Evolutionary conservation across 2,797 vertebrate genomes (phyloP), one percentile per base, ranked within the genome.

Genomic region (Smutsia gigantea): DNA sequence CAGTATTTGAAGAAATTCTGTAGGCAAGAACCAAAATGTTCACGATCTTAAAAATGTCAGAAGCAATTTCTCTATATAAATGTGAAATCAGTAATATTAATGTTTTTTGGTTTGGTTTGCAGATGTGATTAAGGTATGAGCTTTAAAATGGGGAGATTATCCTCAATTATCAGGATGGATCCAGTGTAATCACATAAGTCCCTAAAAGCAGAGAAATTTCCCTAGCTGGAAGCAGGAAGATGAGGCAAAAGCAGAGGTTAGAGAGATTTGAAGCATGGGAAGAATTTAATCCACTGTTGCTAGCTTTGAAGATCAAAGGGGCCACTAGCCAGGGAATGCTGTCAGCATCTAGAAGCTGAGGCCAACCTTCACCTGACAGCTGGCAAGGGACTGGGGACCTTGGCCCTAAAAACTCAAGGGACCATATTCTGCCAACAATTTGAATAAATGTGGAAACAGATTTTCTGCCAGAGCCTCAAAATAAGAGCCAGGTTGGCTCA

Each of bases 1-100:
- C 21, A 91, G 46, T 84, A 75, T 61, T 93, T 71, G 46, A 87
- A 77, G 49, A 96, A 66, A 74, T 72, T 93, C 55, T 93, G 8
- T 21, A 19, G 85, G n/a, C 10, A 93, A 74, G 74, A 82, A 55
- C 23, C 68, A 86, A 88, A 95, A 87, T 94, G 13, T 89, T 85
- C 87, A 74, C 53, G 12, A 18, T 34, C 46, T 89, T 61, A 85
- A 89, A 87, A 91, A 69, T 92, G 42, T 19, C 61, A 92, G 71
- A 93, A 96, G 37, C 82, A 59, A 81, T 79, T 86, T 93, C 18
- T 87, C 8, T 37, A 82, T 55, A 42, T 37, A 88, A 5, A n/a
- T 85, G 7, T 86, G 37, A 87, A 83, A 84, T 81, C 84, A 81
- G 59, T 37, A 57, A 39, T 63, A 63, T 63, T 71, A 75, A 66